Percentiles rank a stretch among this genome's conserved stretches.
These are phyloP conservation scores for Campaea margaritaria DNA, from an alignment of 2,888 invertebrate genomes.

Conservation along the genomic window DNA sequence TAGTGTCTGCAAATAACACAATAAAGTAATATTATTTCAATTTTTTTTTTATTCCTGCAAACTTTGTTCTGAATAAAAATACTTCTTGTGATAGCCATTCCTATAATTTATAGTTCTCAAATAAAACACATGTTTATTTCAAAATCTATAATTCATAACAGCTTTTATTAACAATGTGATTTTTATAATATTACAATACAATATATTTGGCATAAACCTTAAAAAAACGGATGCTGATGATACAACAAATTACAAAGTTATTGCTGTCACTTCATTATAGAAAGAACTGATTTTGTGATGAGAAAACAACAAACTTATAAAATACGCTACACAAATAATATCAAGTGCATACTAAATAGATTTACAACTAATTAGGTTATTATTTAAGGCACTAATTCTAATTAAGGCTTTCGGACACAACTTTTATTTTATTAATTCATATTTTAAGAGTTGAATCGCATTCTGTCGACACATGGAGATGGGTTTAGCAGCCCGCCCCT, in stretches of 20 bases:
- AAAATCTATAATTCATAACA: constrained; percentile 82
- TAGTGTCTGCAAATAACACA: constrained; percentile 17
- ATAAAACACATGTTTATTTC: constrained; percentile 50
- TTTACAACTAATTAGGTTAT: constrained; percentile 45
- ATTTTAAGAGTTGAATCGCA: too few species aligned
- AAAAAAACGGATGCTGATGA: constrained; percentile 67
- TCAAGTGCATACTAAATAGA: constrained; percentile 35
- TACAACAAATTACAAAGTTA: constrained; percentile 61
- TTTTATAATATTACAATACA: constrained; percentile 71
- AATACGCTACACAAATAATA: constrained; percentile 34
- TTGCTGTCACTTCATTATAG: constrained; percentile 20
- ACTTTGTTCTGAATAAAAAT: background rate
- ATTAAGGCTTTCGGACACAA: constrained; percentile 56
- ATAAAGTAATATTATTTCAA: constrained; percentile 19
- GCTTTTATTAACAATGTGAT: constrained; percentile 81
- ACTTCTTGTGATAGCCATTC: too few species aligned
- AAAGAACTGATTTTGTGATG: constrained; percentile 61
- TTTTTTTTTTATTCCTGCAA: background rate
- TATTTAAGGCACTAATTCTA: constrained; percentile 70
- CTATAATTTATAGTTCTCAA: too few species aligned
- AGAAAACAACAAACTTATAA: constrained; percentile 47
- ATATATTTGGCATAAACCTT: constrained; percentile 84
- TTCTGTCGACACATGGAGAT: background rate
- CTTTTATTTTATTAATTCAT: background rate
- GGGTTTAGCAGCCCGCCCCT: background rate